Conservation (phyloP, 2,888 invertebrate species). For the Cylindroiulus punctatus region DNA sequence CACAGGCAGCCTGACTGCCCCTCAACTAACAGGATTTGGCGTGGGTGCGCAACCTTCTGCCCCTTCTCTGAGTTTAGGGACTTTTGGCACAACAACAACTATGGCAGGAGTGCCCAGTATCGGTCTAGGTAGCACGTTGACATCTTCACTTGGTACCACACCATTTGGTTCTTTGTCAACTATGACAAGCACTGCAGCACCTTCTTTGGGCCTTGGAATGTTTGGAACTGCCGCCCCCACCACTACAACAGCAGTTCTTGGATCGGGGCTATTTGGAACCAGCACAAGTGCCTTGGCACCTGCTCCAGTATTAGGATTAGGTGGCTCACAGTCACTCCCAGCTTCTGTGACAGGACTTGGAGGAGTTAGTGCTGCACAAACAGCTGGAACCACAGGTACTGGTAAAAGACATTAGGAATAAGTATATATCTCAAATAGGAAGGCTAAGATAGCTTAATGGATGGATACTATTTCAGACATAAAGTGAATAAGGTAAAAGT, state of each 20-base stretch:
- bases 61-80: background rate
- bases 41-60: background rate
- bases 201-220: conserved; percentile 49
- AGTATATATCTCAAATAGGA: too few species aligned
- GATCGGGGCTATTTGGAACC: conserved; percentile 55
- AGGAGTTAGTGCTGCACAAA: conserved; percentile 72
- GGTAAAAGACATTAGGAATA: too few species aligned
- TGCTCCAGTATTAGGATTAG: conserved; percentile 54
- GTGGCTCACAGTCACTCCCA: conserved; percentile 62
- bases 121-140: background rate
- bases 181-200: background rate
- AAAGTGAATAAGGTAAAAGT: too few species aligned
- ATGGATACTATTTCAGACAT: too few species aligned
- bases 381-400: conserved; percentile 65
- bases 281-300: conserved; percentile 26
- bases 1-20: background rate
- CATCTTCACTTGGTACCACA: conserved; percentile 19
- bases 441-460: too few species aligned
- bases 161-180: conserved; percentile 10
- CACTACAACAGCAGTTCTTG: conserved; percentile 56
- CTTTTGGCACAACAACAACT: conserved; percentile 23
- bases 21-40: background rate
- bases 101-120: background rate
- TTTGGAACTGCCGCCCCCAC: conserved; percentile 57
- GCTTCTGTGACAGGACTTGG: conserved; percentile 75